A percentile compares a stretch with the other conserved stretches of the same genome.
Conservation (phyloP, 2,888 invertebrate genomes). For the Parnassius mnemosyne region DNA sequence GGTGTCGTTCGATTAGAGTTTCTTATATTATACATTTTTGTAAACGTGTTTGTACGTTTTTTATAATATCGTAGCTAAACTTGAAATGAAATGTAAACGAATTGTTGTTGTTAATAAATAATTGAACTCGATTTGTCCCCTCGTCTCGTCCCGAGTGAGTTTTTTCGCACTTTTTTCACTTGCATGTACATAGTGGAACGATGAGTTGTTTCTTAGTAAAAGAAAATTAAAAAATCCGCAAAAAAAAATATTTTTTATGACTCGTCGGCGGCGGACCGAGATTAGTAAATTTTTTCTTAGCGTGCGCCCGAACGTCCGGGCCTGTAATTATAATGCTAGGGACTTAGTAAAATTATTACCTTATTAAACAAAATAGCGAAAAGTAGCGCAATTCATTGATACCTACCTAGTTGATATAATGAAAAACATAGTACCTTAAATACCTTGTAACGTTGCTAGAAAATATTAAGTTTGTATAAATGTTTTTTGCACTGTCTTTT, state of each 20-base stretch:
- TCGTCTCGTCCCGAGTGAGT: constrained; percentile 59
- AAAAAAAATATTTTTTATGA: constrained; percentile 62
- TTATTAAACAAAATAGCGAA: constrained; percentile 56
- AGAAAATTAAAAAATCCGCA: constrained; percentile 57
- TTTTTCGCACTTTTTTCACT: constrained; percentile 62
- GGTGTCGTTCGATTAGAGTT: constrained; percentile 42
- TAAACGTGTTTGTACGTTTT: constrained; percentile 59
- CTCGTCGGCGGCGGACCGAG: constrained; percentile 60
- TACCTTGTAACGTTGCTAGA: constrained; percentile 72
- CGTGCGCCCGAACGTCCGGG: constrained; percentile 39
- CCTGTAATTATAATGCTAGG: constrained; percentile 63
- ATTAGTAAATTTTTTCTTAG: constrained; percentile 58
- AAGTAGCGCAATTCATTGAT: constrained; percentile 73
- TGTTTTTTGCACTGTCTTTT: constrained; percentile 65
- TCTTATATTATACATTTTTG: constrained; percentile 36
- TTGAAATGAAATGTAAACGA: constrained; percentile 32
- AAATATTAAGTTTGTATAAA: constrained; percentile 67
- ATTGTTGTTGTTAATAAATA: constrained; percentile 56
- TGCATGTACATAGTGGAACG: constrained; percentile 66
- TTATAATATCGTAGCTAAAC: constrained; percentile 46
- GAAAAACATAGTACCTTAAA: constrained; percentile 61
- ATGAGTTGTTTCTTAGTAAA: constrained; percentile 54
- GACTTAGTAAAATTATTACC: constrained; percentile 68
- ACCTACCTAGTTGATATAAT: constrained; percentile 68
- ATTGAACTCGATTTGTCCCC: constrained; percentile 53